Base-by-base conservation (phyloP, 2,113 vertebrate species). In the Salvelinus alpinus region DNA sequence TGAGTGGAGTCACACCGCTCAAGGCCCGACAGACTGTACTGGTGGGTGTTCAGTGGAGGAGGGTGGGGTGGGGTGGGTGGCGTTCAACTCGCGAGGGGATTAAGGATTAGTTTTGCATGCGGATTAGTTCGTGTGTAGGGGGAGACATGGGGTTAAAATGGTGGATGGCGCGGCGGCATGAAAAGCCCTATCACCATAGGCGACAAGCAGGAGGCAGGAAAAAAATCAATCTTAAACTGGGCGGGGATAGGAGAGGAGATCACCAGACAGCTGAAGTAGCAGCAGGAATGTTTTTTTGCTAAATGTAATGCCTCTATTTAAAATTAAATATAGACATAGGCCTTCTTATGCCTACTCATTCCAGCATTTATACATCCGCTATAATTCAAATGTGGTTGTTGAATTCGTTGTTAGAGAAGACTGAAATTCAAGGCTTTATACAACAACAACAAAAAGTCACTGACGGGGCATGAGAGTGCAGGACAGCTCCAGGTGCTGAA, bases 31-130 rank as follows among this genome's bases (percentile, higher is more conserved):
- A 72, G 76, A 80, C 75, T 72, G 16, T 34, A 44, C 38, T 44
- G 69, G 73, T 74, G 73, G 71, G 70, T 72, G 73, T 79, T 79
- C 78, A 62, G 62, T 60, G 73, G 24, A 64, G 66, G 34, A 34
- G 31, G 31, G 31, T 34, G 31, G 34, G 34, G 34, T 34, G 34
- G 38, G 38, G 38, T 5, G 57, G 80, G 74, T 71, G 54, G 59
- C 76, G 84, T 88, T 84, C 82, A 88, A 87, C 62, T 89, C 86
- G 89, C 89, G 82, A 86, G 84, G 86, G 91, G 92, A 93, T 94
- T 94, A 93, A 59, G 90, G 92, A 93, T 93, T 93, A 92, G 90
- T 91, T 91, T 88, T 92, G 83, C 88, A 86, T 87, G 80, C 70
- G 91, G 91, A 92, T 92, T 93, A 93, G 75, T 85, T 74, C 76